phyloP scores from a whole-genome alignment of 2,797 vertebrate genomes.

The Pogoniulus pusillus region DNA sequence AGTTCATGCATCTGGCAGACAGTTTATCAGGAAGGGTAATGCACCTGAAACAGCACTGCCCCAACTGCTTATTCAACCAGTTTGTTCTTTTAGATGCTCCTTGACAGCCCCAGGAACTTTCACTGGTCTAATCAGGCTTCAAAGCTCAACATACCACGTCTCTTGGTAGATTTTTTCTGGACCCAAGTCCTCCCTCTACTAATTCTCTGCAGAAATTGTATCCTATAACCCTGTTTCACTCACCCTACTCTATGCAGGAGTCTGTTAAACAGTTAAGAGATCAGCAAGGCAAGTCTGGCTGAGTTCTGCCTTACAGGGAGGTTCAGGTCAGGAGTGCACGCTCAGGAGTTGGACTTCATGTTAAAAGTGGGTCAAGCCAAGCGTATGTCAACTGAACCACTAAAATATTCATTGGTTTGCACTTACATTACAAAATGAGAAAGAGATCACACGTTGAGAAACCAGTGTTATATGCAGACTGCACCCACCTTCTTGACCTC shows the following conservation, averaged over 20 bases:
- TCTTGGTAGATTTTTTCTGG: not conserved
- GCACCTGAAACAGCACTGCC: not conserved
- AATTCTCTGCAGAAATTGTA: not conserved
- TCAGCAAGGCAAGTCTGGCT: not conserved
- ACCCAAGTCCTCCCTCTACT: not conserved
- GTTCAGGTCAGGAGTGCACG: not conserved
- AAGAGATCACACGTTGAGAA: not conserved
- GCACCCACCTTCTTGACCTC: not conserved
- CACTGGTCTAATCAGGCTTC: not conserved
- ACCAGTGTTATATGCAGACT: not conserved
- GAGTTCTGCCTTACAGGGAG: not conserved
- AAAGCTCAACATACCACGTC: not conserved
- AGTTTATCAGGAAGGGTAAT: not conserved
- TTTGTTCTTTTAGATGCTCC: not conserved
- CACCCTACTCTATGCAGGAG: not conserved
- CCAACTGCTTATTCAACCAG: not conserved
- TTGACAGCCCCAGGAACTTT: not conserved
- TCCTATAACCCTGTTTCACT: not conserved
- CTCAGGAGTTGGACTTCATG: not conserved
- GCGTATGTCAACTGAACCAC: not conserved
- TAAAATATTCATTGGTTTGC: constrained; percentile 39
- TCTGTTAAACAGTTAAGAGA: not conserved
- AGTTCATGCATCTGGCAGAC: not conserved
- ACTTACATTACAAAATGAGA: not conserved
- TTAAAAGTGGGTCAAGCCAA: constrained; percentile 3